phyloP scores from a whole-genome alignment of 1,140 invertebrate species.

The Euura saliciscinereae region DNA sequence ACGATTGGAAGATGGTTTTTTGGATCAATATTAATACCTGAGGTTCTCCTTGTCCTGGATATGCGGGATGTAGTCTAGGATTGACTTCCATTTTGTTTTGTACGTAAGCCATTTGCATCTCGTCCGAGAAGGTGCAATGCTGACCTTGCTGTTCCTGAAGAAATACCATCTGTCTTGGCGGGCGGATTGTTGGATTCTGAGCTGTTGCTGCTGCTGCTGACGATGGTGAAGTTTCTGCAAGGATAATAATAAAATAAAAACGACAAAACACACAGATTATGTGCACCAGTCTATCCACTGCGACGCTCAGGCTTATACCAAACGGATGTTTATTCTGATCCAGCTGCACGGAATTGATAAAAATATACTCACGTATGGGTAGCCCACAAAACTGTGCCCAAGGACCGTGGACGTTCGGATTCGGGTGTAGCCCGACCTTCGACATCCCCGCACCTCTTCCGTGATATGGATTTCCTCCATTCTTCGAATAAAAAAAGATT shows the following conservation, averaged over 20 bases:
- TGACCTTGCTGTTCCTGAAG: constrained; percentile 47
- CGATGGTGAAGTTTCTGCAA: not conserved
- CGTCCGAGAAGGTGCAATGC: constrained; percentile 47
- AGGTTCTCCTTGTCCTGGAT: constrained; percentile 41
- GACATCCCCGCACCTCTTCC: constrained; percentile 38
- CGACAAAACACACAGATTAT: too few species aligned
- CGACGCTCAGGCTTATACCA: not conserved
- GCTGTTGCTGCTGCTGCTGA: constrained; percentile 19
- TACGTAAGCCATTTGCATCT: constrained; percentile 48
- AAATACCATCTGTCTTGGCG: constrained; percentile 51
- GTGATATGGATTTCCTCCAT: constrained; percentile 46
- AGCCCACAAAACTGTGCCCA: constrained; percentile 56
- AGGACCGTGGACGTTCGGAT: constrained; percentile 42
- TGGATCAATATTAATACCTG: constrained; percentile 26
- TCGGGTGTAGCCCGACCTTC: constrained; percentile 47
- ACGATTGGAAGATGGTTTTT: too few species aligned
- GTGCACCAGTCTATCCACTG: too few species aligned
- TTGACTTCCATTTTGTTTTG: constrained; percentile 39
- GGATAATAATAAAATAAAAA: not conserved
- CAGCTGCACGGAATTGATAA: not conserved
- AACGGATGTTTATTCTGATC: not conserved
- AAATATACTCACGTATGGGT: constrained; percentile 47
- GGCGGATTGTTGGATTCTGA: constrained; percentile 40
- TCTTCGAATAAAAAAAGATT: constrained; percentile 38
- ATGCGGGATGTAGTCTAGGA: constrained; percentile 33